phyloP scores from a whole-genome alignment of 2,888 invertebrate species.

The Diplazon laetatorius region DNA sequence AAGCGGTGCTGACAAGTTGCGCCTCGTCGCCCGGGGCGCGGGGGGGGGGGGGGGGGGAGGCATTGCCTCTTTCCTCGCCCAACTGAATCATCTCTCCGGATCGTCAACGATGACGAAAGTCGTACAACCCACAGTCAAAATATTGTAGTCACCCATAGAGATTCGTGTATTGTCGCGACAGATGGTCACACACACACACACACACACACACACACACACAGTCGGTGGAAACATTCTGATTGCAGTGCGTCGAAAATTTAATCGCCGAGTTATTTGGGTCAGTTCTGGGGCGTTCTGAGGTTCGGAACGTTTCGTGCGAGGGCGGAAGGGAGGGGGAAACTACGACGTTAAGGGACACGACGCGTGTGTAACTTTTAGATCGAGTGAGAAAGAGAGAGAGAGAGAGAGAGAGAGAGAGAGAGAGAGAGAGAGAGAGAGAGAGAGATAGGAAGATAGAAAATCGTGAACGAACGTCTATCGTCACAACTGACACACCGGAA shows the following conservation, averaged over 20 bases:
- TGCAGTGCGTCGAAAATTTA: slow-evolving; percentile 39
- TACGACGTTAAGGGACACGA: background rate
- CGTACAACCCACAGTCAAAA: background rate
- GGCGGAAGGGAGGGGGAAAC: too few species aligned
- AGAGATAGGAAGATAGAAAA: background rate
- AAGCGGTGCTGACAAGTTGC: slow-evolving; percentile 4
- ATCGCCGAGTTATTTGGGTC: slow-evolving; percentile 57
- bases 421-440: too few species aligned
- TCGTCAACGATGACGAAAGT: background rate
- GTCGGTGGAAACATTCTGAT: slow-evolving; percentile 42
- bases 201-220: too few species aligned
- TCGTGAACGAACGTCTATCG: slow-evolving; percentile 4
- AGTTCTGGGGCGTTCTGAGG: slow-evolving; percentile 23
- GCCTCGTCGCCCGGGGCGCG: too few species aligned
- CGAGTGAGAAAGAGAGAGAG: background rate
- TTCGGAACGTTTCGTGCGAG: too few species aligned
- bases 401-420: background rate
- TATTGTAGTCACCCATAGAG: background rate
- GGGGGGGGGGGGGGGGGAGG: too few species aligned
- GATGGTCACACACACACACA: too few species aligned
- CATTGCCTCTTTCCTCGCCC: background rate
- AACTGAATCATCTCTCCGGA: slow-evolving; percentile 12
- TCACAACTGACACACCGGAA: slow-evolving; percentile 42
- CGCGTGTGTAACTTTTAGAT: too few species aligned
- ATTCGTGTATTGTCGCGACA: background rate